phyloP scores from a whole-genome alignment of 2,113 vertebrate species.

The Lampris incognitus region DNA sequence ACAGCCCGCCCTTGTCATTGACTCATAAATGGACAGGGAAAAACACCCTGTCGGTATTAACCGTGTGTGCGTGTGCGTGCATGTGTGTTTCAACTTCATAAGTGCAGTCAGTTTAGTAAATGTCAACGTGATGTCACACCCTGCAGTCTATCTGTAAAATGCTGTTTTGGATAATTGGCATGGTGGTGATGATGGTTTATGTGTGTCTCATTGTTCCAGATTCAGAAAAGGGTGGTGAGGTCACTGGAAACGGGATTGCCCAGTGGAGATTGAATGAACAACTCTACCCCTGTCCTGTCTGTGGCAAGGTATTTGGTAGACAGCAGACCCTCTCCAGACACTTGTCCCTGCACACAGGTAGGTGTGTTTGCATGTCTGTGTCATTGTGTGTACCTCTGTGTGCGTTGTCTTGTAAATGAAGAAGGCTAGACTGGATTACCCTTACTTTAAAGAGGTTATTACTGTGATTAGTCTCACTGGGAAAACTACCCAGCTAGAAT shows the following conservation, averaged over 20 bases:
- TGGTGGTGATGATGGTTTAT: conserved; percentile 13
- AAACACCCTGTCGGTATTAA: no score
- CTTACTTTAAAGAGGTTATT: conserved; percentile 82
- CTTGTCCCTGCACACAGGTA: conserved; percentile 97
- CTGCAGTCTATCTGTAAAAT: conserved; percentile 21
- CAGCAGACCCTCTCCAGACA: conserved; percentile 98
- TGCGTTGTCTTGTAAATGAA: conserved; percentile 68
- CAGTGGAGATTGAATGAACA: conserved; percentile 95
- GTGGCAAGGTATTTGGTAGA: conserved; percentile 96
- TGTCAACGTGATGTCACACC: neutral
- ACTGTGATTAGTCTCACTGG: conserved; percentile 81
- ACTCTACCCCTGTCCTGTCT: conserved; percentile 94
- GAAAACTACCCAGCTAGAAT: conserved; percentile 73
- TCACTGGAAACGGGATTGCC: conserved; percentile 89
- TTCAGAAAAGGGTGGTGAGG: conserved; percentile 87
- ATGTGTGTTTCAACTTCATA: neutral
- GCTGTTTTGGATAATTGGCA: conserved; percentile 16
- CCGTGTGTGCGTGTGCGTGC: no score
- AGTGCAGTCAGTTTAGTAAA: conserved; percentile 16
- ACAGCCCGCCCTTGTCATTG: no score
- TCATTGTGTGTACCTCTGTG: conserved; percentile 15
- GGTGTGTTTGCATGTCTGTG: conserved; percentile 33
- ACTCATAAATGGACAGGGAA: no score
- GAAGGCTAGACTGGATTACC: conserved; percentile 80
- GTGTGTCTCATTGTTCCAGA: conserved; percentile 76